Conservation (phyloP, 2,888 invertebrate species). For the Pseudeuparius sepicola region DNA sequence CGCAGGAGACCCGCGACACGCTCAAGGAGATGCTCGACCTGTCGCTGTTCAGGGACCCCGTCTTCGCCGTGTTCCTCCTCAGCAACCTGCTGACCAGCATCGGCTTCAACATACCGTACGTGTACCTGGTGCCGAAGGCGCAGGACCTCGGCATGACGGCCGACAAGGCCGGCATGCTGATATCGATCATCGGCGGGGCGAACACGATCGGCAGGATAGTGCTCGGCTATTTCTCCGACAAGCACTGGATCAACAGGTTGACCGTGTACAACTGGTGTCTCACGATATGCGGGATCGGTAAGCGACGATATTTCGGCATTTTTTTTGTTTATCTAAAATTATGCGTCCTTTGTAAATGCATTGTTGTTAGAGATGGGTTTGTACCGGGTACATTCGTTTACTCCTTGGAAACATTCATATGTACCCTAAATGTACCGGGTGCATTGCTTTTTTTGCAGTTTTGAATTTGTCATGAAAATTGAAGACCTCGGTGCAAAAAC, state of each 20-base stretch:
- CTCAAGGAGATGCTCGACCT: constrained; percentile 78
- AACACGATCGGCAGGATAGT: constrained; percentile 85
- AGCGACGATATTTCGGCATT: constrained; percentile 40
- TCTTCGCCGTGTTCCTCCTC: constrained; percentile 81
- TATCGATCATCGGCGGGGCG: constrained; percentile 75
- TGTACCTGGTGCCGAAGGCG: constrained; percentile 72
- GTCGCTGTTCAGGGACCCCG: constrained; percentile 68
- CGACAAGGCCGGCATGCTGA: constrained; percentile 54
- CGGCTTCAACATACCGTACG: constrained; percentile 89
- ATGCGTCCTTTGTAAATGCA: too few relatives aligned
- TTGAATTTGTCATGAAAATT: too few relatives aligned
- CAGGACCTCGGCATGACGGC: constrained; percentile 47
- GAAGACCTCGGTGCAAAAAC: too few relatives aligned
- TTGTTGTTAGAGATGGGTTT: too few relatives aligned
- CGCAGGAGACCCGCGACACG: constrained; percentile 60
- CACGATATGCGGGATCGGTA: constrained; percentile 78
- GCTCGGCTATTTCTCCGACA: constrained; percentile 79
- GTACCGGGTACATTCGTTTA: too few relatives aligned
- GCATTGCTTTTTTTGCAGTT: too few relatives aligned
- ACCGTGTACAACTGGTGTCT: constrained; percentile 83
- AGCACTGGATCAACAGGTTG: constrained; percentile 84
- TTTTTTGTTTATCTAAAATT: too few relatives aligned
- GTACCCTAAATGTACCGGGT: too few relatives aligned
- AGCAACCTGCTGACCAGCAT: constrained; percentile 95
- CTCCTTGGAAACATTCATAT: too few relatives aligned